Evolutionary conservation across 2,888 invertebrate genomes (phyloP), one percentile per base, ranked within the genome.

Genomic region (Baccha elongata): DNA sequence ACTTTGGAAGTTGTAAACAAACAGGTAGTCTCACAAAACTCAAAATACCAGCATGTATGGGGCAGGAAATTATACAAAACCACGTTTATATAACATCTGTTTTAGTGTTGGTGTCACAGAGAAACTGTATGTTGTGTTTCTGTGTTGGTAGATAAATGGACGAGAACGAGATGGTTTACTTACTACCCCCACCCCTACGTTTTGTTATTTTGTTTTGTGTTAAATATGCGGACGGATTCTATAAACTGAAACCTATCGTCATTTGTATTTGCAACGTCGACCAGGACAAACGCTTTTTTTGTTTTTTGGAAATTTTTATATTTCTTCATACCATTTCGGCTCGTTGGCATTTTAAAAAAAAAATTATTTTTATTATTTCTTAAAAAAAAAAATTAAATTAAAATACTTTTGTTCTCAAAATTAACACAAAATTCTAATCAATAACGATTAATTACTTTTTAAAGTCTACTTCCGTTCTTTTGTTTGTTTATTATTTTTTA

Each of bases 261-360:
- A 89, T 89, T 89, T 89, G 88, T 88, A 88, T 89, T 88, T 89
- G 85, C 88, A 88, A 88, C 89, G 89, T 87, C 89, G 89, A 87
- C 87, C 87, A 86, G 87, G 88, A 86, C 84, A 86, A 88, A 88
- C 85, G 88, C 87, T 87, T 88, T 87, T 87, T 88, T 88, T 88
- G 87, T 88, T 89, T 88, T 88, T 88, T 89, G 89, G 89, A 88
- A 89, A 87, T 88, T 88, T 88, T 88, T 88, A 88, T 87, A 88
- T 86, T 89, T 83, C 83, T 88, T 83, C 71, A 83, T 58, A 60
- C 60, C 72, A 72, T 83, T 83, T 83, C 83, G 83, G 83, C 83
- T 83, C 78, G 76, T 83, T 83, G 83, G 83, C 83, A 76, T 78
- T 53, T 72, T 72, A 35, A 48, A 64, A 64, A 81, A 75, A 79